A percentile compares a stretch with the other conserved stretches of the same genome.
Evolutionary conservation across 2,113 vertebrate genomes (phyloP).

Genomic region (Centropus unirufus): DNA sequence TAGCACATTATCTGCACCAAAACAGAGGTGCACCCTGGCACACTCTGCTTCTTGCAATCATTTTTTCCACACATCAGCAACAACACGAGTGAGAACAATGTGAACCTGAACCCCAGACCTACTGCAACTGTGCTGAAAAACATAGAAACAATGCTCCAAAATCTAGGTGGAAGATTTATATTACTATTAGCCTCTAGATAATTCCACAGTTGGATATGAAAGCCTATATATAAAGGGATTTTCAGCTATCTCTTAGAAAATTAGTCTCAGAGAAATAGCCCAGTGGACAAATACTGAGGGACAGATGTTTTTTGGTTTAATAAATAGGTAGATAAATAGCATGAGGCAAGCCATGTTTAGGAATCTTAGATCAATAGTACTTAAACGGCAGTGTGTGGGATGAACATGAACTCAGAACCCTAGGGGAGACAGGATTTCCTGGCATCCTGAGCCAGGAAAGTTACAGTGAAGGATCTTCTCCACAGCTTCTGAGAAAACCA

Average conservation of each 20-base stretch:
- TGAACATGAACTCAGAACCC: not conserved
- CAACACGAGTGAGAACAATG: not conserved
- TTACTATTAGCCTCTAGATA: conserved; percentile 42
- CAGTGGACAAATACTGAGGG: conserved; percentile 2
- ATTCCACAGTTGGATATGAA: conserved; percentile 23
- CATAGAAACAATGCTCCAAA: not conserved
- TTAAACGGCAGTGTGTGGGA: not conserved
- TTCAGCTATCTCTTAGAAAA: conserved; percentile 31
- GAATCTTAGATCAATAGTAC: not conserved
- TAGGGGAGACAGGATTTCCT: not conserved
- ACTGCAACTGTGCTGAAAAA: not conserved
- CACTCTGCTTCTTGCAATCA: not conserved
- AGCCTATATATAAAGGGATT: conserved; percentile 29
- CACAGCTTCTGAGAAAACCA: not conserved
- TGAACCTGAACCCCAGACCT: not conserved
- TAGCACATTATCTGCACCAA: not conserved
- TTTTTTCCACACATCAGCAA: not conserved
- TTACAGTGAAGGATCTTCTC: not conserved
- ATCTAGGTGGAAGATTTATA: conserved; percentile 13
- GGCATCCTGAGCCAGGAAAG: not conserved
- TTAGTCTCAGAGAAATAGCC: not conserved
- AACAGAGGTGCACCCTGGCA: not conserved
- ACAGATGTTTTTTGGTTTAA: not conserved
- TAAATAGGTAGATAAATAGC: not conserved
- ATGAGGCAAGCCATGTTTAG: not conserved